A percentile compares a stretch with the other conserved stretches of the same genome.
These are phyloP conservation scores for Diplodus puntazzo DNA, from an alignment of 2,797 vertebrate genomes.

Conservation along the genomic window DNA sequence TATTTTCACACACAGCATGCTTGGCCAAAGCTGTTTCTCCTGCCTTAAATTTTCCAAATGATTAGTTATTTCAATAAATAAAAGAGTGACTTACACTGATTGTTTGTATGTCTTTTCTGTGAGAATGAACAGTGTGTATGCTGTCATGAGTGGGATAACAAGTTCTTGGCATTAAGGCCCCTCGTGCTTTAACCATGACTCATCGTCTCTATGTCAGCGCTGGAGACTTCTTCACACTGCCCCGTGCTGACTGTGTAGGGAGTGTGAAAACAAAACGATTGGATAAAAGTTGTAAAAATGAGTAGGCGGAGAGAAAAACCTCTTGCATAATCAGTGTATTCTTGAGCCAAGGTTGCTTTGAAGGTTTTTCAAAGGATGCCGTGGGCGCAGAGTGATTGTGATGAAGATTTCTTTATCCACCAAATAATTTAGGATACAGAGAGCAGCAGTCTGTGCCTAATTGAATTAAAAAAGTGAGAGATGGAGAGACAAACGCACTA, in stretches of 20 bases:
- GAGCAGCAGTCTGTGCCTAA: conserved; percentile 20
- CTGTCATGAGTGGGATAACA: conserved; percentile 30
- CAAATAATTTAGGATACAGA: conserved; percentile 62
- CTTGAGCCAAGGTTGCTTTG: conserved; percentile 28
- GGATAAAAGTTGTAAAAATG: conserved; percentile 39
- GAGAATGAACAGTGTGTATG: not conserved
- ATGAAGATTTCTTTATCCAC: conserved; percentile 32
- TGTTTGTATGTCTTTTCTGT: conserved; percentile 10
- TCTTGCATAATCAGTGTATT: conserved; percentile 60
- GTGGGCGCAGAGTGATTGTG: conserved; percentile 15
- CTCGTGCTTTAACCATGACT: conserved; percentile 48
- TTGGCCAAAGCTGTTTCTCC: conserved; percentile 63
- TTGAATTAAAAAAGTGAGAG: conserved; percentile 32
- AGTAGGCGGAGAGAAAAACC: conserved; percentile 61
- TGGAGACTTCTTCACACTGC: conserved; percentile 38
- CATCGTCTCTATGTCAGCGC: conserved; percentile 47
- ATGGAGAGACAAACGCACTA: conserved; percentile 28
- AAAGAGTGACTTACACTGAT: conserved; percentile 43
- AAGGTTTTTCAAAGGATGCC: conserved; percentile 22
- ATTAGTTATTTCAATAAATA: conserved; percentile 79
- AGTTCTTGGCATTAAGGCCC: conserved; percentile 15
- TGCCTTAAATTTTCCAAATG: conserved; percentile 61
- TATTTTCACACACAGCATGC: conserved; percentile 42
- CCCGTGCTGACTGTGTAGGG: conserved; percentile 27
- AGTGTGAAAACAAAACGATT: conserved; percentile 39